Percentiles rank a stretch among this genome's conserved stretches.
phyloP scores from a whole-genome alignment of 2,797 vertebrate genomes.

The Spizella passerina region DNA sequence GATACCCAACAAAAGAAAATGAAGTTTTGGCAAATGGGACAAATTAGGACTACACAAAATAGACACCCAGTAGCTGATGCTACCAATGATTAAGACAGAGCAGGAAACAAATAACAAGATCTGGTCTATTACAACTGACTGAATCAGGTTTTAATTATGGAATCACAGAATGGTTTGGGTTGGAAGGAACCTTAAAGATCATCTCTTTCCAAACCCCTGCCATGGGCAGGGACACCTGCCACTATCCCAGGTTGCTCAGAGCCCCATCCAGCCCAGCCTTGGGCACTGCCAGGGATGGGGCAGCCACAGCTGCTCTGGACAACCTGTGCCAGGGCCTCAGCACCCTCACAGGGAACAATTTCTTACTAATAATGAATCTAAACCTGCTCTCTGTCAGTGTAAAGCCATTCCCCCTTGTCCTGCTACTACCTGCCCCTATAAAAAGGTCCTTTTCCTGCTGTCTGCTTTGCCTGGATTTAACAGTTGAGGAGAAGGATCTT shows the following conservation, averaged over 20 bases:
- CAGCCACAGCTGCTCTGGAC: not conserved
- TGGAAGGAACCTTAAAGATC: not conserved
- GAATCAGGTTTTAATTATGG: not conserved
- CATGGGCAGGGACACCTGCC: not conserved
- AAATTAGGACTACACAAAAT: not conserved
- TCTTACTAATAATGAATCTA: rapidly evolving
- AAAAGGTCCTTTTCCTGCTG: not conserved
- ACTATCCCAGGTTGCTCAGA: rapidly evolving
- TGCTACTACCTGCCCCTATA: not conserved
- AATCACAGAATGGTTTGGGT: not conserved
- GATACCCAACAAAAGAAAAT: not conserved
- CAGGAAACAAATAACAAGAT: not conserved
- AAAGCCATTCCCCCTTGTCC: not conserved
- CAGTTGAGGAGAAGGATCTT: not conserved
- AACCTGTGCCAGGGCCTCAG: rapidly evolving
- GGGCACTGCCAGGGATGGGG: not conserved
- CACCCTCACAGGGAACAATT: not conserved
- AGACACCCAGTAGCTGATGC: not conserved
- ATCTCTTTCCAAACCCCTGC: rapidly evolving
- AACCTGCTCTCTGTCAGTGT: rapidly evolving
- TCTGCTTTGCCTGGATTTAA: not conserved
- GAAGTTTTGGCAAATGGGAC: not conserved
- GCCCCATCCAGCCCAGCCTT: not conserved
- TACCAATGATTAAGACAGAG: not conserved
- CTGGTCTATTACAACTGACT: not conserved